These are phyloP conservation scores for Tillus elongatus DNA, from an alignment of 2,888 invertebrate genomes.

Conservation along the genomic window DNA sequence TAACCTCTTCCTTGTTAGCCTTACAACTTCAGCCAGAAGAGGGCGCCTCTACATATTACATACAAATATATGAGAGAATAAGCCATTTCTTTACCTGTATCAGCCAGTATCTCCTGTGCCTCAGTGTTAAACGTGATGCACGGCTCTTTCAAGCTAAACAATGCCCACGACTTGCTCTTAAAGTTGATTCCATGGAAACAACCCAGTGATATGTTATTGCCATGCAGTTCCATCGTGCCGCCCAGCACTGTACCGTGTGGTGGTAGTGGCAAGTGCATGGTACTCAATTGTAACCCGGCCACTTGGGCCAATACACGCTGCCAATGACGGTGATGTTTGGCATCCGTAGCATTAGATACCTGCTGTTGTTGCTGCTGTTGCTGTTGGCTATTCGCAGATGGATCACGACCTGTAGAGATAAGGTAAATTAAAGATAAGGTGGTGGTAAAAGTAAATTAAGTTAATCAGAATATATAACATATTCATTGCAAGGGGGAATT, in stretches of 20 bases:
- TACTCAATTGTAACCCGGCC: constrained; percentile 69
- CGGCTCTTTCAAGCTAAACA: constrained; percentile 88
- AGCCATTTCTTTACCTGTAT: constrained; percentile 50
- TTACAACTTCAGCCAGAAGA: no score
- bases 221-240: constrained; percentile 80
- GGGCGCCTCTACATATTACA: no score
- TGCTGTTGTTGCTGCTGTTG: constrained; percentile 6
- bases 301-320: constrained; percentile 77
- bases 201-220: constrained; percentile 85
- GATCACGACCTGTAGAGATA: no score
- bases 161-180: constrained; percentile 90
- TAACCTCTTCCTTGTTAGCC: no score
- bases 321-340: constrained; percentile 67
- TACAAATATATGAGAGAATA: not conserved
- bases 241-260: constrained; percentile 72
- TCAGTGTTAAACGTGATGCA: constrained; percentile 89
- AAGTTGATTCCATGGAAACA: constrained; percentile 98
- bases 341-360: constrained; percentile 24
- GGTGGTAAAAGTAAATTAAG: no score
- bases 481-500: no score
- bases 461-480: no score
- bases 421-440: no score
- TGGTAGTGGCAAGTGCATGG: constrained; percentile 59
- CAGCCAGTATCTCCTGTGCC: constrained; percentile 74
- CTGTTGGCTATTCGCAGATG: constrained; percentile 8